phyloP scores from a whole-genome alignment of 2,113 vertebrate species.

The Sminthopsis crassicaudata region DNA sequence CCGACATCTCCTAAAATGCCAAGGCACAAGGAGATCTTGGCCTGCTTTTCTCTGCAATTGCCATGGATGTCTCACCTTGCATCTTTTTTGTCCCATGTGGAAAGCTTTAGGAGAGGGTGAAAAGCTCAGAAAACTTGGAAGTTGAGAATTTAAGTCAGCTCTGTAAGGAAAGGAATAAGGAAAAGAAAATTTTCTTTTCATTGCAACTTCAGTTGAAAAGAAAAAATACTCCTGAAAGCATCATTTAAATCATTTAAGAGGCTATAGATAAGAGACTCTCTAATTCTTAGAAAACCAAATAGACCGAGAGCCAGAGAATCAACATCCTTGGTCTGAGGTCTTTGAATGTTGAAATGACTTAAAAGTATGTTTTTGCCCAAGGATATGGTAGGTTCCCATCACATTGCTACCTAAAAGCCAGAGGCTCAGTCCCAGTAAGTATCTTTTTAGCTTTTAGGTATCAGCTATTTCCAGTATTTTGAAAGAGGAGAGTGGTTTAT shows the following conservation, averaged over 20 bases:
- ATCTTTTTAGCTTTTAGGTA: neutral
- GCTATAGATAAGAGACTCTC: neutral
- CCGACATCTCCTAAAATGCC: neutral
- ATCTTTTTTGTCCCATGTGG: neutral
- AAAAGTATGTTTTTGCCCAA: neutral
- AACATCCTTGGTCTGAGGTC: neutral
- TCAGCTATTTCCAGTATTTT: neutral
- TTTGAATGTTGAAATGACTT: neutral
- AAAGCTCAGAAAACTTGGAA: neutral
- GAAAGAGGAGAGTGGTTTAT: neutral
- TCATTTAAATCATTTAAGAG: neutral
- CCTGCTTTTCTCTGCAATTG: conserved; percentile 17
- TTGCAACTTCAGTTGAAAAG: neutral
- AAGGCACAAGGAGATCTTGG: neutral
- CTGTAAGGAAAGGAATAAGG: neutral
- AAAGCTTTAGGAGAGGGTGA: conserved; percentile 3
- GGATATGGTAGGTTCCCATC: neutral
- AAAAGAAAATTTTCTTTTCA: conserved; percentile 29
- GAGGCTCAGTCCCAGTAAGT: neutral
- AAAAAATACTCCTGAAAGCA: neutral
- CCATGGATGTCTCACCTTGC: neutral
- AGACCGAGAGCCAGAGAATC: neutral
- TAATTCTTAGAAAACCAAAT: neutral
- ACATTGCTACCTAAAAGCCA: neutral
- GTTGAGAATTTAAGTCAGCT: conserved; percentile 1